Evolutionary conservation across 2,888 invertebrate species (phyloP), one percentile per base, ranked within the genome.

Genomic region (Trissoscelio sp.): DNA sequence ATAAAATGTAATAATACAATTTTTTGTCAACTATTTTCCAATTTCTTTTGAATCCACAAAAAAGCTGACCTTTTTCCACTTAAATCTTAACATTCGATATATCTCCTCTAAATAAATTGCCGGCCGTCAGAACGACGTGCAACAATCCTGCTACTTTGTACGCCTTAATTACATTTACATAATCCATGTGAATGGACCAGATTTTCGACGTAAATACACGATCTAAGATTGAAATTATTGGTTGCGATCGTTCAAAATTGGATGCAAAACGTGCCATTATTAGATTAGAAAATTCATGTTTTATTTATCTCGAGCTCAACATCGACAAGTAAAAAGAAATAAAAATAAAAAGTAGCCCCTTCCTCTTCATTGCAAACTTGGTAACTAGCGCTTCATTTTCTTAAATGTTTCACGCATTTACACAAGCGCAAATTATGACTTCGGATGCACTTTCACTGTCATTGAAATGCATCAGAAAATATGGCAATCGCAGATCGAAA

Each of bases 131-230:
- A 11, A 28, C 14, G 70, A 57, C 57, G 64, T 48, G 57, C n/a
- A 42, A 78, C 66, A 72, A 57, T 58, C 14, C 57, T 39, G 37
- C 24, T 11, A 34, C 51, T 78, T 72, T 72, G 78, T 70, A 64
- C 58, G 64, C 9, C 55, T 78, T 78, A 78, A 78, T 78, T 78
- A 42, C 64, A 78, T 78, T 78, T 78, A 78, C 78, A 78, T 78
- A 78, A 78, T 55, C 62, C 48, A 55, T n/a, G 22, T 31, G 37
- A 64, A 53, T 22, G 60, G 53, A 46, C 67, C 11, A 60, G 57
- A 58, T 74, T 74, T 46, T 28, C 16, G 11, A 7, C 24, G 16
- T 12, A 37, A 70, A 14, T 44, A 34, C 46, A 14, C 3, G 18
- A 7, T 44, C 34, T 24, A n/a, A 24, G 20, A 20, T 12, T 16